A percentile compares a stretch with the other conserved stretches of the same genome.
Conservation (phyloP, 2,888 invertebrate genomes). For the Pseudeuparius sepicola region DNA sequence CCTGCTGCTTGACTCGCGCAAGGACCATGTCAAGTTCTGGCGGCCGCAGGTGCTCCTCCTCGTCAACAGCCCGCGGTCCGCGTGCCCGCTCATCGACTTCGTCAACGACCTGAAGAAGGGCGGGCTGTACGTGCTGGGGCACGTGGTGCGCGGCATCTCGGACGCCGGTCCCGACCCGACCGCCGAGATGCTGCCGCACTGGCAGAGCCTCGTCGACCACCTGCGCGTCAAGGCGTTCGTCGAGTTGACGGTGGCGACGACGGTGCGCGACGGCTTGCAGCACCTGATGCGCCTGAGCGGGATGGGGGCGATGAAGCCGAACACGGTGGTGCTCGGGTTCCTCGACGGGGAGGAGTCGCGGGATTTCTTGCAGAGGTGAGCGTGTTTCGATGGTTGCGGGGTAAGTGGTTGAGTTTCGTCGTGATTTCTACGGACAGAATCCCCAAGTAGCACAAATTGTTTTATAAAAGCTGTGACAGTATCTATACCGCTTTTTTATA, state of each 20-base stretch:
- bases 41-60: conserved; percentile 91
- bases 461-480: too few species aligned
- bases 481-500: too few species aligned
- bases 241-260: conserved; percentile 79
- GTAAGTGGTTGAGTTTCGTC: too few species aligned
- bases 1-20: conserved; percentile 86
- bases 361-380: conserved; percentile 70
- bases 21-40: conserved; percentile 99
- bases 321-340: conserved; percentile 93
- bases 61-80: conserved; percentile 82
- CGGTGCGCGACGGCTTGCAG: conserved; percentile 82
- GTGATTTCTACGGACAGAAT: too few species aligned
- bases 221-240: conserved; percentile 94
- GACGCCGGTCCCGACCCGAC: conserved; percentile 55
- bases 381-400: too few species aligned
- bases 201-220: conserved; percentile 91
- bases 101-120: conserved; percentile 97
- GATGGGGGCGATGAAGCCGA: conserved; percentile 98
- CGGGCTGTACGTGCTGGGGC: conserved; percentile 78
- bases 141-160: conserved; percentile 55
- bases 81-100: conserved; percentile 89
- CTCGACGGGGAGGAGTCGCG: conserved; percentile 63
- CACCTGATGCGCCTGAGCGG: conserved; percentile 88
- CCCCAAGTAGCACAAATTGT: too few species aligned
- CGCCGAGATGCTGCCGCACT: conserved; percentile 70